Evolutionary conservation across 2,888 invertebrate species (phyloP), one percentile per base, ranked within the genome.

Genomic region (Dioctria rufipes): DNA sequence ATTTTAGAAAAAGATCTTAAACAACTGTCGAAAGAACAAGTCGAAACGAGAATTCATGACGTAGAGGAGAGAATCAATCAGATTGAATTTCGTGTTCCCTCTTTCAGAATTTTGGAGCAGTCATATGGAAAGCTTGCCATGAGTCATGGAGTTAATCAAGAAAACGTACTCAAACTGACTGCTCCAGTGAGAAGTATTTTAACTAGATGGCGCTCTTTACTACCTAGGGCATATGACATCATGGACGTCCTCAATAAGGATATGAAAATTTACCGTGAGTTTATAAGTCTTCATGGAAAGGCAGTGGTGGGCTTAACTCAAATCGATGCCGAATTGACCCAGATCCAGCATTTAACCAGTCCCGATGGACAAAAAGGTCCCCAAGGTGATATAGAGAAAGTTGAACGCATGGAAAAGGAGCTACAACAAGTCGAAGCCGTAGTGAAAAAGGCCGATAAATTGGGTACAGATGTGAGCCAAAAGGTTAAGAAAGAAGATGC

Each of bases 261-360:
- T 80, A 89, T 91, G 63, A 92, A 92, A 82, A 89, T 92, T 1
- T 93, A 93, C 84, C 90, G 92, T 2, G 93, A 94, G 84, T 94
- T 95, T 85, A 91, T 93, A 11, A 91, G 92, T 3, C 93, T 93
- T 11, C 95, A 95, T 81, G 93, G 93, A 4, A 91, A 91, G 46
- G 93, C 94, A 0, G 91, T 95, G 5, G 91, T 94, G 9, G 92
- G 92, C 3, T 87, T 96, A 39, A 93, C 93, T 0, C 92, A 93
- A 84, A 91, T 95, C 0, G 95, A 95, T 84, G 93, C 94, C 0
- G 90, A 93, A 54, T 88, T 96, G 13, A 94, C 94, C 0, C 91
- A 94, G 80, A 88, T 94, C 3, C 91, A 94, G 84, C 93, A 93
- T 84, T 89, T 94, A 2, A 89, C 92, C 4, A 81, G 87, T 87